Evolutionary conservation across 2,113 vertebrate species (phyloP).

Genomic region (Xenopus borealis): DNA sequence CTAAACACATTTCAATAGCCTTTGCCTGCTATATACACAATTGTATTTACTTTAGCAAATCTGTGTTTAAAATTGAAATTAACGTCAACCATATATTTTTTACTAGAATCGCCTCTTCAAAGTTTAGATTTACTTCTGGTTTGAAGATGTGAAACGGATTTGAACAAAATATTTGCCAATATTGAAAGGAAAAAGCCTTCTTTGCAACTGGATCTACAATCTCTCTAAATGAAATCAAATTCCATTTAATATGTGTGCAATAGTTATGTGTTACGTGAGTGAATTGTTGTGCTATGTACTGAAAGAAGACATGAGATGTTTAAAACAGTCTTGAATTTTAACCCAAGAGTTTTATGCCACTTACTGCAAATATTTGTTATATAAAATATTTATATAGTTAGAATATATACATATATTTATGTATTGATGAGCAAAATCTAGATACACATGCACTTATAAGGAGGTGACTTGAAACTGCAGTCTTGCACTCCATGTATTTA

Average conservation of each 20-base stretch:
- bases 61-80: too few species aligned
- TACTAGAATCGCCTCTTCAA: too few species aligned
- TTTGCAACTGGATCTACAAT: background rate
- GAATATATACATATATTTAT: background rate
- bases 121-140: too few species aligned
- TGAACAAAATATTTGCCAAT: background rate
- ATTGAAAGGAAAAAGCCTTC: conserved; percentile 8
- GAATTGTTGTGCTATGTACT: background rate
- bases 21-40: too few species aligned
- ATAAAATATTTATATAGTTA: background rate
- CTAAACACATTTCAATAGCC: too few species aligned
- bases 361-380: conserved; percentile 22
- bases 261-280: background rate
- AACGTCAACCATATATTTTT: too few species aligned
- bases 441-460: background rate
- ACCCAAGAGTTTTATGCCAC: background rate
- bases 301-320: background rate
- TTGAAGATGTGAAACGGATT: background rate
- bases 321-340: background rate
- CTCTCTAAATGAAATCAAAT: background rate
- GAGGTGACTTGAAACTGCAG: background rate
- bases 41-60: too few species aligned
- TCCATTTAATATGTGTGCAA: background rate
- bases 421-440: too few species aligned
- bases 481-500: background rate